Conservation (phyloP, 2,888 invertebrate species). For the Drosophila infuscata region DNA sequence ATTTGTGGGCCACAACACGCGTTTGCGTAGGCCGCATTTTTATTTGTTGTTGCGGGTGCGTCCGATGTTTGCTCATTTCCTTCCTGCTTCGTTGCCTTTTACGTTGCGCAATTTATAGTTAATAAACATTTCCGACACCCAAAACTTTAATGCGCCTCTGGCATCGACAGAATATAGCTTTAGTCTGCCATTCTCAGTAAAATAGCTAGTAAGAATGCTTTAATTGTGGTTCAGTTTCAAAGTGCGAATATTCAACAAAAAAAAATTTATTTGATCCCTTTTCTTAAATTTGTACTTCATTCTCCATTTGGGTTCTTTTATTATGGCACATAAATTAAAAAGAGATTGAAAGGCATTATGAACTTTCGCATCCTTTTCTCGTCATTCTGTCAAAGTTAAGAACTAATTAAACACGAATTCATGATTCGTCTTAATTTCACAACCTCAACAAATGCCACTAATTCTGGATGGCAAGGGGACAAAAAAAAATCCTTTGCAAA, state of each 20-base stretch:
- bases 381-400: background rate
- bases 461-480: background rate
- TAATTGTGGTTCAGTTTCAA: background rate
- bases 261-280: background rate
- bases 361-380: background rate
- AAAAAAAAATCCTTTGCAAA: background rate
- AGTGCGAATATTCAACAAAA: background rate
- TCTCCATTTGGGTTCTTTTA: background rate
- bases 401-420: background rate
- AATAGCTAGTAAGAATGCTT: background rate
- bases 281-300: background rate
- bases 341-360: background rate
- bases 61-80: slow-evolving; percentile 75
- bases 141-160: slow-evolving; percentile 40
- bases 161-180: slow-evolving; percentile 10
- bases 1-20: slow-evolving; percentile 18
- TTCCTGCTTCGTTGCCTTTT: slow-evolving; percentile 63
- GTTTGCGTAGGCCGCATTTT: slow-evolving; percentile 51
- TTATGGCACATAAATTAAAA: background rate
- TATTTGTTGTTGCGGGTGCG: slow-evolving; percentile 73
- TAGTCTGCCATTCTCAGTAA: background rate
- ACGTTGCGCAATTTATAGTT: slow-evolving; percentile 74
- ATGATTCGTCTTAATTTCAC: background rate
- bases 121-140: slow-evolving; percentile 74
- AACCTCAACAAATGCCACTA: background rate